A percentile compares a stretch with the other conserved stretches of the same genome.
These are phyloP conservation scores for Bathynomus jamesi DNA, from an alignment of 1,140 invertebrate species.

Conservation along the genomic window DNA sequence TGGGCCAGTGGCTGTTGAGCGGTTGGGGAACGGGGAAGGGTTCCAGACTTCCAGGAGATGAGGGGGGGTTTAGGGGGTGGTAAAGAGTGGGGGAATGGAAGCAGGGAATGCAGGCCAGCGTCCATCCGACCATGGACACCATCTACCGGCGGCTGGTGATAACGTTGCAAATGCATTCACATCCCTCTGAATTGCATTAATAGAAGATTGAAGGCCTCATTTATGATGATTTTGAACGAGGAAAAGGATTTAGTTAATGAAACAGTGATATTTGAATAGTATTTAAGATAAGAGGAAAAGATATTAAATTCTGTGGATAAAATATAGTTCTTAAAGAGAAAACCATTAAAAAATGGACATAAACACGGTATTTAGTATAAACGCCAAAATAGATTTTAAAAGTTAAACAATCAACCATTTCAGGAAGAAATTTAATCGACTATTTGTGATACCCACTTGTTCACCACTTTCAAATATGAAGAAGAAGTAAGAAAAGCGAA, in stretches of 20 bases:
- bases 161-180: background rate
- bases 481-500: no score
- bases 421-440: no score
- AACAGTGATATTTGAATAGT: background rate
- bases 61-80: background rate
- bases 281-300: background rate
- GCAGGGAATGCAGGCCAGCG: background rate
- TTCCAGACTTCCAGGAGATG: no score
- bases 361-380: no score
- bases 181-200: constrained; percentile 1
- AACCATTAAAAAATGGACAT: no score
- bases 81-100: background rate
- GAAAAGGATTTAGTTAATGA: background rate
- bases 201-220: background rate
- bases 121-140: background rate
- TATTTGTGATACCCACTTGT: no score
- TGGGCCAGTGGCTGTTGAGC: background rate
- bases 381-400: no score
- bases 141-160: background rate
- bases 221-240: background rate
- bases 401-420: no score
- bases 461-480: no score
- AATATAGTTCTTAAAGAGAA: background rate
- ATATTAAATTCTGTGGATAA: background rate
- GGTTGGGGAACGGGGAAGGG: background rate